A percentile compares a stretch with the other conserved stretches of the same genome.
Conservation (phyloP, 2,797 vertebrate genomes). For the Pogonophryne albipinna region DNA sequence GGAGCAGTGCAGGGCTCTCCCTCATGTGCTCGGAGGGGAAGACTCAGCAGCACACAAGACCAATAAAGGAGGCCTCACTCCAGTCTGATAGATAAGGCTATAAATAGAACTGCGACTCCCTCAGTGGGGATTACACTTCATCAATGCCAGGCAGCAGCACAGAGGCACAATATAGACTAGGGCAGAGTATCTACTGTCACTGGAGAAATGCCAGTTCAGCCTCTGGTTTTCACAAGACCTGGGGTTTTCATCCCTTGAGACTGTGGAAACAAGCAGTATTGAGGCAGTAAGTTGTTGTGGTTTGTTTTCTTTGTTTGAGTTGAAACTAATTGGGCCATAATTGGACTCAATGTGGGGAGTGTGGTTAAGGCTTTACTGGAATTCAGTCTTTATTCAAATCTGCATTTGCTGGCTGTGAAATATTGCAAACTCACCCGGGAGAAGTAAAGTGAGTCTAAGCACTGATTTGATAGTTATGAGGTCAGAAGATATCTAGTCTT, state of each 20-base stretch:
- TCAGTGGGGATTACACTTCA: constrained; percentile 75
- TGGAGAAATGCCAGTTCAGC: constrained; percentile 27
- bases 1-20: neutral
- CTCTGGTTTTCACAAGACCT: neutral
- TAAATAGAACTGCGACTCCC: constrained; percentile 76
- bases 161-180: constrained; percentile 37
- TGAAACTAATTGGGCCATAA: neutral
- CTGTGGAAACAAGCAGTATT: neutral
- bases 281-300: neutral
- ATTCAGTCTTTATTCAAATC: neutral
- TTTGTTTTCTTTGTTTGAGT: constrained; percentile 1
- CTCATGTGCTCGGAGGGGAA: constrained; percentile 11
- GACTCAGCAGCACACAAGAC: constrained; percentile 45
- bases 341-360: constrained; percentile 11
- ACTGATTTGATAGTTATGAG: neutral
- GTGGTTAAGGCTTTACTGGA: neutral
- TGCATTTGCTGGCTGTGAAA: neutral
- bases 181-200: constrained; percentile 26
- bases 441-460: neutral
- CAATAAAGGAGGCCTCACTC: constrained; percentile 57
- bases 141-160: constrained; percentile 73
- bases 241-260: neutral
- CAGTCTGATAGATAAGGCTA: constrained; percentile 72
- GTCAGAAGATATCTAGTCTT: neutral
- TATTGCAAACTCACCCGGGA: neutral